phyloP scores from a whole-genome alignment of 2,797 vertebrate genomes.

The Halcyon chelicuti region DNA sequence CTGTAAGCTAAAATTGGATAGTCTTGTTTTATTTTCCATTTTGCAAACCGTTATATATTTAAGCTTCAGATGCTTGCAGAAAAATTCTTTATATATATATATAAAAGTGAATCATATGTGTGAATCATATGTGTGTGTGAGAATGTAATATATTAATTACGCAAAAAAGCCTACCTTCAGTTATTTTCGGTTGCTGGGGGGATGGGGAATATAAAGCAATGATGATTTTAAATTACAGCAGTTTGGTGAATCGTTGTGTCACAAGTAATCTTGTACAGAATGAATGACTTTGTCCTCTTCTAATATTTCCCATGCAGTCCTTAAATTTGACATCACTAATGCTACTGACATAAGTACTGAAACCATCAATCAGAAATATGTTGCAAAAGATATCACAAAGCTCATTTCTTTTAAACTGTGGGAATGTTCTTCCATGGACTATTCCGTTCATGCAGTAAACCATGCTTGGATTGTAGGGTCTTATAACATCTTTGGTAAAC shows the following conservation, averaged over 20 bases:
- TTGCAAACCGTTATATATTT: not conserved
- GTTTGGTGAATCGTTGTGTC: not conserved
- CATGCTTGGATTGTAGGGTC: not conserved
- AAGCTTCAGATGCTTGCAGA: not conserved
- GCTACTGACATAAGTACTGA: not conserved
- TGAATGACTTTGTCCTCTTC: not conserved
- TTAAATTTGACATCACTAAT: not conserved
- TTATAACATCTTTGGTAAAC: not conserved
- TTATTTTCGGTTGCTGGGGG: not conserved
- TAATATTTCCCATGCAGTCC: not conserved
- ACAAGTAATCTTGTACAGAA: not conserved
- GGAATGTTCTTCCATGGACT: not conserved
- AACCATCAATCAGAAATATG: not conserved
- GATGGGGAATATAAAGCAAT: not conserved
- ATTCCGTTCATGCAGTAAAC: not conserved
- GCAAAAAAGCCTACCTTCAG: not conserved
- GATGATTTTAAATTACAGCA: not conserved
- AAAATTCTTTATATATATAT: not conserved
- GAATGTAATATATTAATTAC: not conserved
- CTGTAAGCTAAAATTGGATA: not conserved
- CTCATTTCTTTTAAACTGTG: not conserved
- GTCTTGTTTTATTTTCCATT: not conserved
- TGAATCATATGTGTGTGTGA: conserved; percentile 33
- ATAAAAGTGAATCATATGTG: not conserved
- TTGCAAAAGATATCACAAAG: not conserved